Evolutionary conservation across 2,888 invertebrate species (phyloP).

Genomic region (Agrotis exclamationis): DNA sequence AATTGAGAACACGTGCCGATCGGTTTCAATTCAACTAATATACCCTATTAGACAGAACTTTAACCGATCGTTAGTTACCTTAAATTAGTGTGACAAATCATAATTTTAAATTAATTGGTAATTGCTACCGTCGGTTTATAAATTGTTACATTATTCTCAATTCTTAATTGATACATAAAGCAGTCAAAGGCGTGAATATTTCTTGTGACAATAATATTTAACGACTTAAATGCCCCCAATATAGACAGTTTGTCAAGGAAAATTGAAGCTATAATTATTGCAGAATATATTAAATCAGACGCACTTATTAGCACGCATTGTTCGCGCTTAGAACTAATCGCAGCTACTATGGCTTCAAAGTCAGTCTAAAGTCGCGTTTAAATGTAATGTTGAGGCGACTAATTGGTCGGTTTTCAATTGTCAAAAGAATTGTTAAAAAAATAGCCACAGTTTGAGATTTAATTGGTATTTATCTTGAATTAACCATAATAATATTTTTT

Average conservation of each 20-base stretch:
- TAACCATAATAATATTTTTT: neutral
- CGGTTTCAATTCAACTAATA: slow-evolving; percentile 48
- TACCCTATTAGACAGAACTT: slow-evolving; percentile 43
- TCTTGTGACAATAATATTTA: slow-evolving; percentile 18
- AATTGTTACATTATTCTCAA: slow-evolving; percentile 48
- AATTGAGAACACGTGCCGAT: slow-evolving; percentile 55
- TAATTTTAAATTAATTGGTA: slow-evolving; percentile 62
- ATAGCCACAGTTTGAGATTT: too few relatives aligned
- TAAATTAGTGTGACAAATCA: slow-evolving; percentile 62
- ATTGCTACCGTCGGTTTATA: slow-evolving; percentile 55
- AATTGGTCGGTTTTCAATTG: too few relatives aligned
- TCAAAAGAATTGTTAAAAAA: too few relatives aligned
- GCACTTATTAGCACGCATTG: too few relatives aligned
- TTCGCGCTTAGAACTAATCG: too few relatives aligned
- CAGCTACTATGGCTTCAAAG: too few relatives aligned
- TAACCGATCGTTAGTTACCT: slow-evolving; percentile 28
- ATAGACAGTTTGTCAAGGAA: neutral
- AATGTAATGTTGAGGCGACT: too few relatives aligned
- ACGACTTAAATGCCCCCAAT: slow-evolving; percentile 20
- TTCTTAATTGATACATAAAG: slow-evolving; percentile 54
- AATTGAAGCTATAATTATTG: neutral
- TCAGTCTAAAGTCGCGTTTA: too few relatives aligned
- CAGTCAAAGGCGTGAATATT: slow-evolving; percentile 22
- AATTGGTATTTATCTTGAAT: too few relatives aligned
- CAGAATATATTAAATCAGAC: neutral